These are phyloP conservation scores for Coryphaenoides rupestris DNA, from an alignment of 2,113 vertebrate species.

Conservation along the genomic window DNA sequence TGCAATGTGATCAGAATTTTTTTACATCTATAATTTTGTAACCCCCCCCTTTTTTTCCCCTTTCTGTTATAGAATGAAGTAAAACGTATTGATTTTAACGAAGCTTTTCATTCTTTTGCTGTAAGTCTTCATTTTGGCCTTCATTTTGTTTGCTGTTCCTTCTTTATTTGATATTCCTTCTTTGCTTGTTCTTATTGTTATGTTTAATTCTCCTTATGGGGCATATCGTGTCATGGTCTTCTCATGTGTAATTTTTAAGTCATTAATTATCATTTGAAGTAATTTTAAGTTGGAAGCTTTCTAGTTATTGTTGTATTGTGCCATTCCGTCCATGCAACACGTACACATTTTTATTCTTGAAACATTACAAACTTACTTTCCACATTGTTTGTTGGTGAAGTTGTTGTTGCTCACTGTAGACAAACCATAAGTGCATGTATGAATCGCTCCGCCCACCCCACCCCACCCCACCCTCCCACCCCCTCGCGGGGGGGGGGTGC, in stretches of 20 bases:
- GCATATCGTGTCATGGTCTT: conserved; percentile 27
- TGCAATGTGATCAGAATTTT: conserved; percentile 57
- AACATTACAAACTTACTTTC: conserved; percentile 38
- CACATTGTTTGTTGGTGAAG: not conserved
- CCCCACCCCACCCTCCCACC: too few relatives aligned
- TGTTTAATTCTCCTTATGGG: conserved; percentile 45
- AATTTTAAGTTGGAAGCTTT: conserved; percentile 15
- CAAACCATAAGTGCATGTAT: too few relatives aligned
- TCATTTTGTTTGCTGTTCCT: conserved; percentile 66
- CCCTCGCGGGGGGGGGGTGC: too few relatives aligned
- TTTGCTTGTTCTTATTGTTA: conserved; percentile 41
- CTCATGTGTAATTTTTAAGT: conserved; percentile 23
- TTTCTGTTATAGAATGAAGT: conserved; percentile 80
- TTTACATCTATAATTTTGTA: conserved; percentile 43
- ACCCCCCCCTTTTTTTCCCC: conserved; percentile 53
- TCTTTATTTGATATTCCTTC: conserved; percentile 52
- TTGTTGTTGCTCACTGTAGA: not conserved
- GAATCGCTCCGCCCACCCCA: too few relatives aligned
- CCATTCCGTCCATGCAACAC: too few relatives aligned
- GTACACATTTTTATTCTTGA: conserved; percentile 23
- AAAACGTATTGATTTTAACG: conserved; percentile 83
- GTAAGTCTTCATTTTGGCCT: conserved; percentile 77
- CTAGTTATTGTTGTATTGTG: conserved; percentile 15
- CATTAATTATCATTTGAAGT: conserved; percentile 2
- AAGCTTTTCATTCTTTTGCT: conserved; percentile 84